phyloP scores from a whole-genome alignment of 2,113 vertebrate genomes.

The Falco punctatus region DNA sequence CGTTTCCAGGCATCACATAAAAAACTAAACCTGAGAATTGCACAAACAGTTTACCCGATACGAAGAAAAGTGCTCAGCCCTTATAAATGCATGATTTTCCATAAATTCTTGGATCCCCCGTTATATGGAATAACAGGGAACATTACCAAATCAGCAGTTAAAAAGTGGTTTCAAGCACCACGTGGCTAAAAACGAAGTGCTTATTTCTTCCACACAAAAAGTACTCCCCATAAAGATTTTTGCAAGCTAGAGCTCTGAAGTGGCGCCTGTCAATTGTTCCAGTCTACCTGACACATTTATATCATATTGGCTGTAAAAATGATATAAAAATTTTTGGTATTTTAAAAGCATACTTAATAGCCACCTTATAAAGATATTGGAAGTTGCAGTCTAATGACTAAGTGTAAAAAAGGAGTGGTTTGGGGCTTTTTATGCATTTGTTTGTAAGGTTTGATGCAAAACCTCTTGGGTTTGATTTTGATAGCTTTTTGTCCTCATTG shows the following conservation, averaged over 20 bases:
- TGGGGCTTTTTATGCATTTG: rapidly evolving
- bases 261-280: neutral
- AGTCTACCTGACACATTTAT: neutral
- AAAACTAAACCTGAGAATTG: neutral
- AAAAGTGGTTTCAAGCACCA: neutral
- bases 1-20: neutral
- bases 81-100: neutral
- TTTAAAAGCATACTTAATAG: neutral
- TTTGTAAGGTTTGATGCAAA: neutral
- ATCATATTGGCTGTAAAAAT: neutral
- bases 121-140: neutral
- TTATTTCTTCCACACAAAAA: neutral
- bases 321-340: neutral
- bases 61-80: neutral
- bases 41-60: neutral
- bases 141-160: neutral
- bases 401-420: neutral
- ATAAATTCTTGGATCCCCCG: neutral
- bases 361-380: neutral
- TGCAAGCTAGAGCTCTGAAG: neutral
- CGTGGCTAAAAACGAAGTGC: neutral
- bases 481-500: neutral
- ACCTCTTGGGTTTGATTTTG: rapidly evolving
- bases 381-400: neutral
- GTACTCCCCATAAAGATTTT: neutral